These are phyloP conservation scores for Capitulum mitella DNA, from an alignment of 2,888 invertebrate species.

Conservation along the genomic window DNA sequence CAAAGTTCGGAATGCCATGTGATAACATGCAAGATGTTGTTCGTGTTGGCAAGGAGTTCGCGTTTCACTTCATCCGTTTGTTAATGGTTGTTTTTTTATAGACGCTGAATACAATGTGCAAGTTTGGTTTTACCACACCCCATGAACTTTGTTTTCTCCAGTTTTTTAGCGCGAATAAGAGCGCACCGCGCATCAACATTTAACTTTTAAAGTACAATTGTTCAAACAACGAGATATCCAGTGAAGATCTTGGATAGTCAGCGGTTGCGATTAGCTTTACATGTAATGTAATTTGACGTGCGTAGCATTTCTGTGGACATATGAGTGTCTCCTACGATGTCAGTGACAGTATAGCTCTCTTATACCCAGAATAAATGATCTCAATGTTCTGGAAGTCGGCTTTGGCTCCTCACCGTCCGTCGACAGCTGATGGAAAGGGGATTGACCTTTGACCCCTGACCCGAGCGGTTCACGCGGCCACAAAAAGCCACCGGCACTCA, in stretches of 20 bases:
- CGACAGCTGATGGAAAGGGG: not conserved
- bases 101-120: not conserved
- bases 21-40: slow-evolving; percentile 21
- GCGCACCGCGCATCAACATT: not conserved
- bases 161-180: not conserved
- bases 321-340: slow-evolving; percentile 12
- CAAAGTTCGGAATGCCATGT: slow-evolving; percentile 13
- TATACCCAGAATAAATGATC: slow-evolving; percentile 23
- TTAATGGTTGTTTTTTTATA: slow-evolving; percentile 22
- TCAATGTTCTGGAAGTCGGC: slow-evolving; percentile 19
- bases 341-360: slow-evolving; percentile 11
- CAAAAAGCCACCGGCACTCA: not conserved
- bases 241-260: not conserved
- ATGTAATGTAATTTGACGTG: slow-evolving; percentile 17
- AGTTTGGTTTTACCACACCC: slow-evolving; percentile 24
- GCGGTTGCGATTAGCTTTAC: slow-evolving; percentile 20
- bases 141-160: not conserved
- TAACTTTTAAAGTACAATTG: slow-evolving; percentile 18
- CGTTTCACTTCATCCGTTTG: slow-evolving; percentile 17
- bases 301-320: slow-evolving; percentile 9
- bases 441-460: not conserved
- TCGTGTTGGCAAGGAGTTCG: not conserved
- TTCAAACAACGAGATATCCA: slow-evolving; percentile 13
- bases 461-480: not conserved
- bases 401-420: not conserved